Percentiles rank a stretch among this genome's conserved stretches.
phyloP scores from a whole-genome alignment of 2,113 vertebrate species.

The Acinonyx jubatus region DNA sequence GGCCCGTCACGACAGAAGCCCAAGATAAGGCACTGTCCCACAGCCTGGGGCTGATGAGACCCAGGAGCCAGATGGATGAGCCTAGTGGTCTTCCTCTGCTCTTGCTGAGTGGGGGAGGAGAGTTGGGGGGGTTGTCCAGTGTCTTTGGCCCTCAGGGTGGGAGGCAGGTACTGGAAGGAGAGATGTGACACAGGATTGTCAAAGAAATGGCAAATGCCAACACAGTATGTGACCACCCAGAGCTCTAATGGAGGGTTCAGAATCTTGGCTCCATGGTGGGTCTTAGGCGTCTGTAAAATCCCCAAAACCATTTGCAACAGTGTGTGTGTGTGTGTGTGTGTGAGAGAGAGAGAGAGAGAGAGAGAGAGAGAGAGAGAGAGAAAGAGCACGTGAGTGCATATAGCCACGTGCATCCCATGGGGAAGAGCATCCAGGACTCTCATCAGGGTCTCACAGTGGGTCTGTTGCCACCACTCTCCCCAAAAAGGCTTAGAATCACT shows the following conservation, averaged over 20 bases:
- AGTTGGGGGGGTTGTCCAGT: background rate
- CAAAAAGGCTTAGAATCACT: background rate
- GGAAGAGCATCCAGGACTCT: rapidly evolving
- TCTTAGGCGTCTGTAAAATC: background rate
- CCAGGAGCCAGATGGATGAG: rapidly evolving
- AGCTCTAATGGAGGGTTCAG: background rate
- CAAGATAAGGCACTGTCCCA: background rate
- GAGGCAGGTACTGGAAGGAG: background rate
- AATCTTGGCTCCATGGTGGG: background rate
- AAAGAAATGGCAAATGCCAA: background rate
- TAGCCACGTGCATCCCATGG: rapidly evolving
- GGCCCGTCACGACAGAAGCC: too few species aligned
- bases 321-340: rapidly evolving
- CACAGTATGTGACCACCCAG: too few species aligned
- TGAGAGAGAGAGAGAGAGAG: too few species aligned
- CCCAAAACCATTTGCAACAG: background rate
- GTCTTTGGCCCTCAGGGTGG: rapidly evolving
- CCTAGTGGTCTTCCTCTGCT: background rate
- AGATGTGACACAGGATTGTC: background rate
- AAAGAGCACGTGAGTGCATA: background rate
- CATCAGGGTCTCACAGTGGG: background rate
- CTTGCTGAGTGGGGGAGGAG: background rate
- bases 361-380: background rate
- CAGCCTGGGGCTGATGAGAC: rapidly evolving
- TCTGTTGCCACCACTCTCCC: background rate